Percentiles rank a stretch among this genome's conserved stretches.
Conservation (phyloP, 1,140 invertebrate species). For the Oryzaephilus surinamensis region DNA sequence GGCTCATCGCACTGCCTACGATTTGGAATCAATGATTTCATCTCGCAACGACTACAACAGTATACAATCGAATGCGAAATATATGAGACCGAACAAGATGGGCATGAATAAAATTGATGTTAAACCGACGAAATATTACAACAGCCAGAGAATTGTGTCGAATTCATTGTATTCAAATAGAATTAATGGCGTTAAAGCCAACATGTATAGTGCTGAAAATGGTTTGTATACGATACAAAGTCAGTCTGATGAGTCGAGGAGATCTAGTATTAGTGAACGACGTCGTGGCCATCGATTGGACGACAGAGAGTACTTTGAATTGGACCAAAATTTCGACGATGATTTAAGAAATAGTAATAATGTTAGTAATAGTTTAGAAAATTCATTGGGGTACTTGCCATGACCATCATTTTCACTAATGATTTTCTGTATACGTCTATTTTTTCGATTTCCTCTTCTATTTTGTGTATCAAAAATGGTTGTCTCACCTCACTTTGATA, state of each 20-base stretch:
- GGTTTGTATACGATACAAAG: slow-evolving; percentile 36
- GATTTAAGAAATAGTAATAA: slow-evolving; percentile 19
- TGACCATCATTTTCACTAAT: too few relatives aligned
- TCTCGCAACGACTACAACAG: slow-evolving; percentile 22
- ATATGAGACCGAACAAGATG: slow-evolving; percentile 4
- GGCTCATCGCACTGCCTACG: slow-evolving; percentile 17
- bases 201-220: slow-evolving; percentile 31
- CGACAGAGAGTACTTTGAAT: slow-evolving; percentile 12
- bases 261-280: slow-evolving; percentile 20
- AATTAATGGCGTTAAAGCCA: slow-evolving; percentile 12
- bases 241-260: slow-evolving; percentile 30
- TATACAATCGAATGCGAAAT: slow-evolving; percentile 8
- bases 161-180: slow-evolving; percentile 8
- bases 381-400: slow-evolving; percentile 44
- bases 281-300: slow-evolving; percentile 6
- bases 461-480: too few relatives aligned
- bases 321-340: too few relatives aligned
- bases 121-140: background rate
- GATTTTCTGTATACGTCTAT: too few relatives aligned
- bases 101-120: slow-evolving; percentile 8
- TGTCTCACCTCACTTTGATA: too few relatives aligned
- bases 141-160: background rate
- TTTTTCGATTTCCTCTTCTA: too few relatives aligned
- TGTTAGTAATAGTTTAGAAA: slow-evolving; percentile 36
- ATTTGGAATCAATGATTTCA: slow-evolving; percentile 13